A percentile compares a stretch with the other conserved stretches of the same genome.
phyloP scores from a whole-genome alignment of 2,797 vertebrate genomes.

The Pelodytes ibericus region DNA sequence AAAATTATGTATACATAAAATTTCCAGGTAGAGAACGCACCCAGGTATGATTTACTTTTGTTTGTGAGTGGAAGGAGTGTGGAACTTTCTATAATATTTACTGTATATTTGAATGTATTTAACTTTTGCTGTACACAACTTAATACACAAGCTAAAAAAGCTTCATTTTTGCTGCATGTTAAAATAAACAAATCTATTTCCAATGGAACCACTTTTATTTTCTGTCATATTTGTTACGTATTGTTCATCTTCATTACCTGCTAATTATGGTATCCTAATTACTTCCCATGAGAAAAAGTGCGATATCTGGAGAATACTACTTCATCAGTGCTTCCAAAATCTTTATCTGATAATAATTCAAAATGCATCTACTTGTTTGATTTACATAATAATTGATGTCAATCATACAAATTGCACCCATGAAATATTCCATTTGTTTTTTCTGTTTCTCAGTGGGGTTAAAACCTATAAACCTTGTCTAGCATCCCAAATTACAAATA shows the following conservation, averaged over 20 bases:
- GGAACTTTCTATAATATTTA: too few relatives aligned
- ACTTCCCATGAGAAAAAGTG: constrained; percentile 38
- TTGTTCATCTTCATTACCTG: constrained; percentile 52
- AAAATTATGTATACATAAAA: too few relatives aligned
- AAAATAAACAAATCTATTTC: constrained; percentile 32
- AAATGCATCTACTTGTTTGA: constrained; percentile 39
- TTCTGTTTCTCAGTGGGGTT: neutral
- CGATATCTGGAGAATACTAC: constrained; percentile 38
- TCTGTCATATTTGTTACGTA: constrained; percentile 49
- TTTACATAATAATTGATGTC: constrained; percentile 29
- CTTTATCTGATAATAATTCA: constrained; percentile 31
- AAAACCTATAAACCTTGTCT: neutral
- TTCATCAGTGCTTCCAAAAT: constrained; percentile 34
- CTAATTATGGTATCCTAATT: constrained; percentile 50
- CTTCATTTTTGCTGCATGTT: constrained; percentile 10
- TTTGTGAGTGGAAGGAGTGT: too few relatives aligned
- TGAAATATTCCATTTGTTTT: constrained; percentile 3
- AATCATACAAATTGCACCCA: constrained; percentile 25
- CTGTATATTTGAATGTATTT: too few relatives aligned
- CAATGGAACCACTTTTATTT: constrained; percentile 34
- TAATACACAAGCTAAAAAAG: constrained; percentile 15
- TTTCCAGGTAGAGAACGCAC: too few relatives aligned
- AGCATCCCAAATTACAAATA: neutral
- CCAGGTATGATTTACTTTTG: too few relatives aligned
- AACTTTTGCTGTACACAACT: too few relatives aligned